Percentiles rank a stretch among this genome's conserved stretches.
These are phyloP conservation scores for Caenorhabditis inopinata DNA, from an alignment of 1,140 invertebrate genomes.

Conservation along the genomic window DNA sequence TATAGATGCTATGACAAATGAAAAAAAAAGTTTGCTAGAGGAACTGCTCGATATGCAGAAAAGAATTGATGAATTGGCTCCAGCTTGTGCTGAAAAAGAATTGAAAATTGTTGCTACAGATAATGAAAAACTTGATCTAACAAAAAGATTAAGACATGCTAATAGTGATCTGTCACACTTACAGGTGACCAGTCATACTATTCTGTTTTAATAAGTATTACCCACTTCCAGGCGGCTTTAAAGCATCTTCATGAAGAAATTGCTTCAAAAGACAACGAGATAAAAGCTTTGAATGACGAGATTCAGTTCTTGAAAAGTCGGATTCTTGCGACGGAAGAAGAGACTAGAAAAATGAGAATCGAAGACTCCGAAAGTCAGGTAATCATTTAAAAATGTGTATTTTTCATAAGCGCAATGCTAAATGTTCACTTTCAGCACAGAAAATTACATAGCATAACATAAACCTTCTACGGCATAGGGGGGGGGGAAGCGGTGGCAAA, in stretches of 20 bases:
- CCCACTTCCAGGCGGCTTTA: neutral
- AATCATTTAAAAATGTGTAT: too few species aligned
- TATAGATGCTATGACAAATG: neutral
- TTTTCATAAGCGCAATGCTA: too few species aligned
- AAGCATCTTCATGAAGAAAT: neutral
- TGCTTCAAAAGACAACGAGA: neutral
- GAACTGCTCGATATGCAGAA: neutral
- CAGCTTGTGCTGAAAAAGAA: slow-evolving; percentile 3
- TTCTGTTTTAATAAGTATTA: neutral
- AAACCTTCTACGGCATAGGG: too few species aligned
- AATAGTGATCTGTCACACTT: slow-evolving; percentile 9
- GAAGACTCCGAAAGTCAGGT: neutral
- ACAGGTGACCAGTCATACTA: neutral
- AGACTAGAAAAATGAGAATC: neutral
- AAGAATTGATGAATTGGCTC: slow-evolving; percentile 15
- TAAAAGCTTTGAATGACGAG: neutral
- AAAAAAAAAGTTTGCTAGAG: neutral
- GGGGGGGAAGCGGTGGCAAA: too few species aligned
- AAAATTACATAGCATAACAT: too few species aligned
- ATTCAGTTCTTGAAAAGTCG: neutral
- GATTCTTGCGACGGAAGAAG: neutral
- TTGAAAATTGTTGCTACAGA: neutral
- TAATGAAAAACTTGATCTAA: slow-evolving; percentile 6
- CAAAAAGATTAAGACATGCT: neutral
- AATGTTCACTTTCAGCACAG: too few species aligned